Evolutionary conservation across 1,140 invertebrate species (phyloP).

Genomic region (Andricus grossulariae): DNA sequence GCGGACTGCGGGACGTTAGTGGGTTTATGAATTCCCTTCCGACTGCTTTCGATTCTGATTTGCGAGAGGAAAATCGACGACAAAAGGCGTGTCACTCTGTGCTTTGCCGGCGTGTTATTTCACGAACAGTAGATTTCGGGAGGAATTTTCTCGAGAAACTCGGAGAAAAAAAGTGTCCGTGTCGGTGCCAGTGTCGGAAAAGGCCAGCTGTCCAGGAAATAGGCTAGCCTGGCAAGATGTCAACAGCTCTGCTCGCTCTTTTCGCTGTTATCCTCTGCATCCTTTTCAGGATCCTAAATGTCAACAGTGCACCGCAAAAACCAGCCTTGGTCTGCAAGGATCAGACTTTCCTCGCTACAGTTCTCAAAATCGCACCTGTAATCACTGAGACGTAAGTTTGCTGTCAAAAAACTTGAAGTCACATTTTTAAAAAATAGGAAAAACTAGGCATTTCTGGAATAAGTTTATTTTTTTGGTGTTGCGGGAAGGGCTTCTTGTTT

Average conservation of each 20-base stretch:
- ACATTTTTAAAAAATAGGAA: too few species aligned
- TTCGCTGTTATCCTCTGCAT: conserved; percentile 87
- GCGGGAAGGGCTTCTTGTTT: too few species aligned
- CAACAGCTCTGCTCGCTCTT: conserved; percentile 84
- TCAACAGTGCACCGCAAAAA: conserved; percentile 85
- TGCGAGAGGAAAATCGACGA: too few species aligned
- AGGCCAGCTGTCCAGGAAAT: background rate
- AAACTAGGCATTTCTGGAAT: background rate
- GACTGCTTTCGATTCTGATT: too few species aligned
- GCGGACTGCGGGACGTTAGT: too few species aligned
- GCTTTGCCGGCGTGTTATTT: conserved; percentile 31
- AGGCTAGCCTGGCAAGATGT: conserved; percentile 76
- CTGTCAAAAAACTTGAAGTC: too few species aligned
- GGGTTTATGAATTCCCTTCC: too few species aligned
- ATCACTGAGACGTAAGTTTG: conserved; percentile 87
- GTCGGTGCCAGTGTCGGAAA: background rate
- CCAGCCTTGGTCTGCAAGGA: conserved; percentile 85
- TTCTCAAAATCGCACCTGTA: conserved; percentile 85
- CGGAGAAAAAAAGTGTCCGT: background rate
- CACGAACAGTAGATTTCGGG: background rate
- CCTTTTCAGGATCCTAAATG: conserved; percentile 88
- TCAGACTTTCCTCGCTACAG: conserved; percentile 83
- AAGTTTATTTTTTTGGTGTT: too few species aligned
- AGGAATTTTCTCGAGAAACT: background rate
- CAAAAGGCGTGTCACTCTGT: background rate